Evolutionary conservation across 2,888 invertebrate species (phyloP), one percentile per base, ranked within the genome.

Genomic region (Leptinotarsa juncta): DNA sequence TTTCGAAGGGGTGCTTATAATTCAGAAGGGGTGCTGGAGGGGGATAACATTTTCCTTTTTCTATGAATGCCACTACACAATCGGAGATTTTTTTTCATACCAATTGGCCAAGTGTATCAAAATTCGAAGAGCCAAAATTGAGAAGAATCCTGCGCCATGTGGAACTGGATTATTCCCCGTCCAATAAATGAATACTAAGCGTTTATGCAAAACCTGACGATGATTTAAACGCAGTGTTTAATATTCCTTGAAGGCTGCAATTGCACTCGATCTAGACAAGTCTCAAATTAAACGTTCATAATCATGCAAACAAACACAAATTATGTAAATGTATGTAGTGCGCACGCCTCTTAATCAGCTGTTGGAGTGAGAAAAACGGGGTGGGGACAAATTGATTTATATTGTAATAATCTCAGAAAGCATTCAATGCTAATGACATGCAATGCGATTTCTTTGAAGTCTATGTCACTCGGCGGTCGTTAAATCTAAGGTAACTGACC

Each of bases 311-410:
- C 67, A 51, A 50, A 67, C 48, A 51, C 14, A 71, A 49, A 66
- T 65, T 50, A 76, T 76, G 75, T 57, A 73, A 76, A 76, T 76
- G 32, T 71, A 65, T 70, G 50, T 67, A 42, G 50, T 68, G 65
- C 71, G 74, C 74, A 77, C 77, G 70, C 77, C 77, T 74, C 71
- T 66, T 73, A 76, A 76, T 76, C 73, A 72, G 51, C 50, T 18
- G 69, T 73, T 73, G 48, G 26, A 72, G 62, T 32, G 18, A 26
- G 50, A 65, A 50, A 10, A 32, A 18, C 26, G 42, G 23, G 49
- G 69, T 69, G 69, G 57, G 57, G 69, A 62, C 68, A 69, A 73
- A 73, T 73, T 73, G 73, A 73, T 73, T 73, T 73, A 73, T 73
- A 69, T 73, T 65, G 49, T 66, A 51, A 57, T 67, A 60, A 67